These are phyloP conservation scores for Embiotoca jacksoni DNA, from an alignment of 2,113 vertebrate species.

Conservation along the genomic window DNA sequence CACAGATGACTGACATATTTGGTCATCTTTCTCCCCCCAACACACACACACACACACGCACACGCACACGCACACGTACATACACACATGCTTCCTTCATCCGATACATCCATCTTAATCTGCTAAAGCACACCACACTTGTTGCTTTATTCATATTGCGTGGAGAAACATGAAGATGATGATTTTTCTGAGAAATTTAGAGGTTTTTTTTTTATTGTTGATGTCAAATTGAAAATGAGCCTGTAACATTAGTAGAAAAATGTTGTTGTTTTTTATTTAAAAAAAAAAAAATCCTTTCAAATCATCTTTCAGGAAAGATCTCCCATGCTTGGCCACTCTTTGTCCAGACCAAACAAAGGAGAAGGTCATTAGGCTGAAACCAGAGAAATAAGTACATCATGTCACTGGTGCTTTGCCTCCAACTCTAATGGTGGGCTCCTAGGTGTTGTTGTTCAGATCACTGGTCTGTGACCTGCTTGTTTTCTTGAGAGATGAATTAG, in stretches of 20 bases:
- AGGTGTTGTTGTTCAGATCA: slow-evolving; percentile 50
- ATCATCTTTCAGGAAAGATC: not conserved
- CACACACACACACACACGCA: not conserved
- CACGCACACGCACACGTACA: not conserved
- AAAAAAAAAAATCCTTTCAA: not conserved
- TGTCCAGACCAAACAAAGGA: slow-evolving; percentile 16
- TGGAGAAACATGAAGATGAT: too few species aligned
- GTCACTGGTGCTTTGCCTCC: slow-evolving; percentile 50
- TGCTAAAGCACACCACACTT: not conserved
- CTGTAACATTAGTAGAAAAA: not conserved
- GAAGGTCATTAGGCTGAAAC: slow-evolving; percentile 45
- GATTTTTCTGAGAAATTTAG: too few species aligned
- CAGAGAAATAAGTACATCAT: slow-evolving; percentile 48
- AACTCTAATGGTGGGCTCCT: slow-evolving; percentile 43
- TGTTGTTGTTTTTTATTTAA: not conserved
- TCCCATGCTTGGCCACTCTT: not conserved
- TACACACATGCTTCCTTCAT: not conserved
- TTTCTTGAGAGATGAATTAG: slow-evolving; percentile 77
- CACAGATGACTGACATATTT: not conserved
- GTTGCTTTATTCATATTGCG: too few species aligned
- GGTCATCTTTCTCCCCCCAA: not conserved
- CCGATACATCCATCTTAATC: not conserved
- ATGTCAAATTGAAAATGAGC: not conserved
- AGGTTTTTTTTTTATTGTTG: not conserved
- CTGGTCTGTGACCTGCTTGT: slow-evolving; percentile 62